Base-by-base conservation (phyloP, 2,113 vertebrate species). In the Silurus glanis region DNA sequence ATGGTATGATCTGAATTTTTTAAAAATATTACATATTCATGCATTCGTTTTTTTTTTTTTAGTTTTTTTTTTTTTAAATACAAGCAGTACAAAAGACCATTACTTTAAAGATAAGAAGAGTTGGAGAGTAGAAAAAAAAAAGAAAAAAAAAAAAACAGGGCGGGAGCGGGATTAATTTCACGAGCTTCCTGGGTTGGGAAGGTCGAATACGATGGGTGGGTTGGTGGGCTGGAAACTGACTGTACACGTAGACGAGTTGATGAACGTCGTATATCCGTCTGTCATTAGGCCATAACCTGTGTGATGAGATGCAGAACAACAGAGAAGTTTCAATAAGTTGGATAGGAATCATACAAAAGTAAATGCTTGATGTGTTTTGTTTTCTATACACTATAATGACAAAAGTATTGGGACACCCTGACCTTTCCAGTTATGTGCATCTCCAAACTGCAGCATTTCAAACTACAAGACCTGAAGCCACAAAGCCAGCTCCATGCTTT, bases 201-300 rank as follows among this genome's bases (percentile, higher is more conserved):
- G 96, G 95, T 97, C 97, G 85, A 97, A 97, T 89, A 97, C 95
- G 93, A 97, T 96, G 84, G 97, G 96, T 58, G 95, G 96, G 90
- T 97, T 97, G 93, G 96, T 96, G 69, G 97, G 97, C 80, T 97
- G 96, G 93, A 96, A 97, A 95, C 97, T 97, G 94, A 96, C 96
- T 86, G 97, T 97, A 89, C 96, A 97, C 6, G 96, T 96, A 69
- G 96, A 97, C 88, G 97, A 96, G 80, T 97, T 97, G 94, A 97
- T 96, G 92, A 97, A 97, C 0, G 96, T 97, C 12, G 96, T 97
- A 90, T 96, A 97, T 87, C 97, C 96, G 0, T 97, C 97, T 0
- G 96, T 97, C 96, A 97, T 97, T 72, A 97, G 96, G 88, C 97
- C 97, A 0, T 97, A 97, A 90, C 97, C 97, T 97, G 94, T 1